Conservation (phyloP, 2,888 invertebrate genomes). For the Thymelicus acteon region DNA sequence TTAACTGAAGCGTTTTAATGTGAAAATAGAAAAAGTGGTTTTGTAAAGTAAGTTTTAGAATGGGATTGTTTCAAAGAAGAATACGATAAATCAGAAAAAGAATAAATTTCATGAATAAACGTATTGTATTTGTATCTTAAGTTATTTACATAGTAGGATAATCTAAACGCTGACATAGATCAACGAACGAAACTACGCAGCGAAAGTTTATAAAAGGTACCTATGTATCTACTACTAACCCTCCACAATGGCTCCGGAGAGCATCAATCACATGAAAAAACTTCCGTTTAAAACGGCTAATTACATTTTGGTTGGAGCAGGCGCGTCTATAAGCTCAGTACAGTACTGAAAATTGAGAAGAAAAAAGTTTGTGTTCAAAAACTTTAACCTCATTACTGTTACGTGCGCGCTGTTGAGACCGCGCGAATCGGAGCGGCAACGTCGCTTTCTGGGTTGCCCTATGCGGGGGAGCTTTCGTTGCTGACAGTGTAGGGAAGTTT, state of each 20-base stretch:
- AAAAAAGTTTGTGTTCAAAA: slow-evolving; percentile 71
- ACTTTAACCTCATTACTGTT: slow-evolving; percentile 82
- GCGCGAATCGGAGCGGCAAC: slow-evolving; percentile 72
- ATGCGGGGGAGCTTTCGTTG: slow-evolving; percentile 58
- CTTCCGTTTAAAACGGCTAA: slow-evolving; percentile 41
- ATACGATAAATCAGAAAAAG: no score
- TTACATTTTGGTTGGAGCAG: slow-evolving; percentile 42
- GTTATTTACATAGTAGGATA: background rate
- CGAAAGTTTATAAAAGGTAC: slow-evolving; percentile 21
- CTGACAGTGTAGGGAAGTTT: slow-evolving; percentile 51
- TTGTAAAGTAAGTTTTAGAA: no score
- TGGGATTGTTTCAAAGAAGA: no score
- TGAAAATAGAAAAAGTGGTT: no score
- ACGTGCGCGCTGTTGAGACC: slow-evolving; percentile 53
- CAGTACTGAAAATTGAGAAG: slow-evolving; percentile 62
- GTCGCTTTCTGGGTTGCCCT: slow-evolving; percentile 68
- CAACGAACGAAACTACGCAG: background rate
- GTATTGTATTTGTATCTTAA: background rate
- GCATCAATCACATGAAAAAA: slow-evolving; percentile 37
- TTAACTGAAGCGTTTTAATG: background rate
- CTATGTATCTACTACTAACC: slow-evolving; percentile 6
- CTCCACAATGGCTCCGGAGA: slow-evolving; percentile 7
- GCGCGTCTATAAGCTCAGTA: slow-evolving; percentile 45
- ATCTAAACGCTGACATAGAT: background rate
- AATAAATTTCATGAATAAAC: no score